phyloP scores from a whole-genome alignment of 2,113 vertebrate genomes.

The Aix galericulata region DNA sequence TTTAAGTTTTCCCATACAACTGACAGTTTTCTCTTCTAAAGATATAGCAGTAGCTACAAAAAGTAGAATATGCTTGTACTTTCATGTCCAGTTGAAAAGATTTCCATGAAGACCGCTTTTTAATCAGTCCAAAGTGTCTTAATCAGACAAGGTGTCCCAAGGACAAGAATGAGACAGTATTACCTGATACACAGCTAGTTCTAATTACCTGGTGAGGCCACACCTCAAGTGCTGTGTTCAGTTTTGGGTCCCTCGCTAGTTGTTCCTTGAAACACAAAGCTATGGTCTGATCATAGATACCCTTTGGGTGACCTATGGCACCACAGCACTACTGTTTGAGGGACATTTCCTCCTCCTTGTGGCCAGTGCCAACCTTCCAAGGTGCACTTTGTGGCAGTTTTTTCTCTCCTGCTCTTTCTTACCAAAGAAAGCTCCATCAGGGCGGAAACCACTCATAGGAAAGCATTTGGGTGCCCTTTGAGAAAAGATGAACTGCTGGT shows the following conservation, averaged over 20 bases:
- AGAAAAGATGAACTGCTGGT: not conserved
- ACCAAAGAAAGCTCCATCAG: too few relatives aligned
- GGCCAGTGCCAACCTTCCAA: too few relatives aligned
- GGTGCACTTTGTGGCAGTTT: too few relatives aligned
- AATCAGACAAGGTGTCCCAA: not conserved
- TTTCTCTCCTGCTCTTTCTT: too few relatives aligned
- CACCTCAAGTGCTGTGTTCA: too few relatives aligned
- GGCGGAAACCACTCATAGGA: not conserved
- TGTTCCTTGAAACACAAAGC: too few relatives aligned
- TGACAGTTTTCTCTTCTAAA: not conserved
- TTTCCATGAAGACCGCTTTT: not conserved
- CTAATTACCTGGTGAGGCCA: not conserved
- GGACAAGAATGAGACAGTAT: not conserved
- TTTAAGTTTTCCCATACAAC: not conserved
- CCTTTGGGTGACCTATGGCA: too few relatives aligned
- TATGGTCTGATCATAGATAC: too few relatives aligned
- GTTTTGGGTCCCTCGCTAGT: too few relatives aligned
- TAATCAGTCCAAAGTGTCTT: not conserved
- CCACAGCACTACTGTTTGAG: too few relatives aligned
- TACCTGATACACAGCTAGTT: not conserved
- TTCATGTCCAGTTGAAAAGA: not conserved
- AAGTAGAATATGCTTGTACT: not conserved
- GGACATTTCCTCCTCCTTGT: too few relatives aligned
- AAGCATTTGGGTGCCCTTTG: not conserved
- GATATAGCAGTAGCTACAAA: not conserved